Evolutionary conservation across 2,113 vertebrate genomes (phyloP).

Genomic region (Malurus cyaneus): DNA sequence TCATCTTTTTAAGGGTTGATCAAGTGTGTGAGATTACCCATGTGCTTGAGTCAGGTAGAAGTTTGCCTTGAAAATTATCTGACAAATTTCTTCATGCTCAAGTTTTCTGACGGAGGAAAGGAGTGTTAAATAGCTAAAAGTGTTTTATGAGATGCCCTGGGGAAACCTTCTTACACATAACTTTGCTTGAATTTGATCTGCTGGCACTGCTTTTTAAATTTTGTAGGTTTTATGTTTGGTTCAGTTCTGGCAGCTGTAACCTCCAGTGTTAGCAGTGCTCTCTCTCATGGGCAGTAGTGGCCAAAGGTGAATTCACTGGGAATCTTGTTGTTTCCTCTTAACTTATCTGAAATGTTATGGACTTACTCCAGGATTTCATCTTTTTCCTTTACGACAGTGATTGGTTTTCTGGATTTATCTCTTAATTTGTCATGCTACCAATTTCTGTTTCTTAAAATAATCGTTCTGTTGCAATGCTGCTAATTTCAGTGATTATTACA

Average conservation of each 20-base stretch:
- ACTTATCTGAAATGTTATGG: background rate
- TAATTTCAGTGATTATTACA: background rate
- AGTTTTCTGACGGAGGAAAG: background rate
- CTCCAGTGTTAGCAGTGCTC: background rate
- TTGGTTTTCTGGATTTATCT: slow-evolving; percentile 8
- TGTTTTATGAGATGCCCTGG: background rate
- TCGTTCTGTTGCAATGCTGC: background rate
- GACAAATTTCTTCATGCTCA: background rate
- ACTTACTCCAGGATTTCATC: background rate
- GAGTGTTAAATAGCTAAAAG: background rate
- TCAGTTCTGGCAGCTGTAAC: background rate
- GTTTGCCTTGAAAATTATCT: background rate
- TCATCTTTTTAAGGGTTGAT: background rate
- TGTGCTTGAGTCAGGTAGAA: background rate
- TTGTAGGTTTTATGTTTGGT: background rate
- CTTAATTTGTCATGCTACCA: background rate
- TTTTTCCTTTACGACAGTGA: background rate
- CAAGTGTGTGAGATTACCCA: background rate
- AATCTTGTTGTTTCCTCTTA: background rate
- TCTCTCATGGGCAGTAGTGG: background rate
- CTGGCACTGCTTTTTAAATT: background rate
- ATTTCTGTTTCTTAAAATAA: slow-evolving; percentile 38
- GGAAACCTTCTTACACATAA: background rate
- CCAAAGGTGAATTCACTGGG: background rate
- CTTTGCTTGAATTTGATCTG: background rate